Percentiles rank a stretch among this genome's conserved stretches.
phyloP scores from a whole-genome alignment of 2,888 invertebrate species.

The Cryptus viduatorius region DNA sequence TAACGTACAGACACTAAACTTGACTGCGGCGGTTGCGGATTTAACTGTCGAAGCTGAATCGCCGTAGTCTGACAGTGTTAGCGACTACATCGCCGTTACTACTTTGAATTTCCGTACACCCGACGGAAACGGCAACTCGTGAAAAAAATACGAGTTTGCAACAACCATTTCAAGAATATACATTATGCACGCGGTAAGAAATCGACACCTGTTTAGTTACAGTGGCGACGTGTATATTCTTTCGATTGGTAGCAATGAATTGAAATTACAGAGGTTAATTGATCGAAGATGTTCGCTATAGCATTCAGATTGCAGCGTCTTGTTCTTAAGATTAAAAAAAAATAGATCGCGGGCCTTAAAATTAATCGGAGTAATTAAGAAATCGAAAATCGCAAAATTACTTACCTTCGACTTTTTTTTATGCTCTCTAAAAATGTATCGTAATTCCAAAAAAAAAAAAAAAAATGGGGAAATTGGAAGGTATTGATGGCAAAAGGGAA shows the following conservation, averaged over 20 bases:
- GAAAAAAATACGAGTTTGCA: conserved; percentile 23
- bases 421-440: too few relatives aligned
- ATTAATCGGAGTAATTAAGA: too few relatives aligned
- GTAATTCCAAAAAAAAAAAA: too few relatives aligned
- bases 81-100: background rate
- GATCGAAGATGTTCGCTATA: too few relatives aligned
- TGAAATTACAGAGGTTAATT: background rate
- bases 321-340: too few relatives aligned
- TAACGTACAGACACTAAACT: conserved; percentile 20
- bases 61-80: background rate
- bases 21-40: conserved; percentile 18
- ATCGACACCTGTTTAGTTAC: background rate
- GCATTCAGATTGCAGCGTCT: too few relatives aligned
- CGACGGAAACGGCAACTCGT: conserved; percentile 17
- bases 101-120: background rate
- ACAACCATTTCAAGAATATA: background rate
- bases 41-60: conserved; percentile 29
- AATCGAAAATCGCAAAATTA: too few relatives aligned
- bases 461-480: too few relatives aligned
- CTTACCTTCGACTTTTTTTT: too few relatives aligned
- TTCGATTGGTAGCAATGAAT: background rate
- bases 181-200: background rate
- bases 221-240: too few relatives aligned
- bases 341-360: too few relatives aligned
- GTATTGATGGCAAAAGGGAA: too few relatives aligned